Base-by-base conservation (phyloP, 2,888 invertebrate genomes). In the Cryptus armator region DNA sequence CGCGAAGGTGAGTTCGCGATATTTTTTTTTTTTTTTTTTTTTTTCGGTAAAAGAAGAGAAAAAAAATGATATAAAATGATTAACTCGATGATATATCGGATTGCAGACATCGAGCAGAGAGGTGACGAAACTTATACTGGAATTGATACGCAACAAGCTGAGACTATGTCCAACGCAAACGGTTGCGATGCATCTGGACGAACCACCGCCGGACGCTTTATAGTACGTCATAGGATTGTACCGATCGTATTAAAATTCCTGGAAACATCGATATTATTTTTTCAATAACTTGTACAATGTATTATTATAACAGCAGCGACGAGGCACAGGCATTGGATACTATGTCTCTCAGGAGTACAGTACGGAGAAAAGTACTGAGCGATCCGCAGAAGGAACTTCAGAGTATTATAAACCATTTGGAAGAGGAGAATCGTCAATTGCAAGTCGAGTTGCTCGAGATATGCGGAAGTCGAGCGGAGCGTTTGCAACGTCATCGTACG, bases 321-420 rank as follows among this genome's bases (percentile, higher is more conserved):
- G 89, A 92, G 89, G 87, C 89, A 81, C 88, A 89, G 85, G 85
- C 88, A 86, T 85, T 88, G 77, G 91, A 94, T 87, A 89, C 91
- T 48, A 86, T 90, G 72, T 91, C 93, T 7, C 72, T 92, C 79
- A 89, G 91, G 68, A 92, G 92, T 81, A 92, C 93, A 16, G 90
- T 92, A 3, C 90, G 88, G 81, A 90, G 91, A 86, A 92, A 91
- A 85, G 90, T 93, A 59, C 86, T 92, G 29, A 91, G 88, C 81
- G 95, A 95, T 86, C 96, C 96, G 0, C 94, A 95, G 19, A 93
- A 94, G 19, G 96, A 97, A 90, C 92, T 97, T 67, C 96, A 97
- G 89, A 95, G 96, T 90, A 96, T 97, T 86, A 97, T 97, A 71
- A 94, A 94, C 83, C 96, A 97, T 89, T 93, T 97, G 85, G 97